Base-by-base conservation (phyloP, 2,888 invertebrate genomes). In the Stenurella melanura region DNA sequence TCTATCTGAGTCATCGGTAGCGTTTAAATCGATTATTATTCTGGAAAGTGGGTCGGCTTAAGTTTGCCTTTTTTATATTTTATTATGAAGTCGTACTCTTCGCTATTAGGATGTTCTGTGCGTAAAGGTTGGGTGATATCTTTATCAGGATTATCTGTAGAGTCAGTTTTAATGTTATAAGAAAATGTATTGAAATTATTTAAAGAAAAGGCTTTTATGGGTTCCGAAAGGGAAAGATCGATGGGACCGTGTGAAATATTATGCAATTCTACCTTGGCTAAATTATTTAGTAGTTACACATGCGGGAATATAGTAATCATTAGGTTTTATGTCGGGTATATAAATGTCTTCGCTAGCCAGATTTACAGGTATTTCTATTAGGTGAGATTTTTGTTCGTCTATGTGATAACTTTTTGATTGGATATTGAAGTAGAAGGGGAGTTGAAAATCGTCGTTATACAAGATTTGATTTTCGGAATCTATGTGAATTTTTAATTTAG, bases 41-140 rank as follows among this genome's bases (percentile, higher is more conserved):
- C 73, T 60, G 1, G 71, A 74, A 11, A 79, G 73, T 0, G 68
- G 70, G 34, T 84, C 81, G 6, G 84, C 81, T 11, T 69, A 69
- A 61, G 57, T 69, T 76, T 81, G 0, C 84, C 83, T 66, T 80
- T 64, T 26, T 81, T 82, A 56, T 85, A 85, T 7, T 73, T 76
- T 2, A 87, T 79, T 56, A 80, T 78, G 60, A 84, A 87, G n/a
- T 86, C 83, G 69, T 80, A 87, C 73, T 86, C 85, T 19, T 67
- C 67, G 12, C 21, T 26, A 50, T 67, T 42, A 5, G 50, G 67
- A 17, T 67, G 67, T 19, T 67, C 50, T 26, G 56, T 67, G 67
- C 67, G 56, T 54, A 67, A 30, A 18, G 21, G 50, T 50, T 67
- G 42, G n/a, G 19, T 38, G 5, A 67, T 19, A 26, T 42, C 64